Percentiles rank a stretch among this genome's conserved stretches.
phyloP scores from a whole-genome alignment of 2,797 vertebrate species.

The Siniperca scherzeri region DNA sequence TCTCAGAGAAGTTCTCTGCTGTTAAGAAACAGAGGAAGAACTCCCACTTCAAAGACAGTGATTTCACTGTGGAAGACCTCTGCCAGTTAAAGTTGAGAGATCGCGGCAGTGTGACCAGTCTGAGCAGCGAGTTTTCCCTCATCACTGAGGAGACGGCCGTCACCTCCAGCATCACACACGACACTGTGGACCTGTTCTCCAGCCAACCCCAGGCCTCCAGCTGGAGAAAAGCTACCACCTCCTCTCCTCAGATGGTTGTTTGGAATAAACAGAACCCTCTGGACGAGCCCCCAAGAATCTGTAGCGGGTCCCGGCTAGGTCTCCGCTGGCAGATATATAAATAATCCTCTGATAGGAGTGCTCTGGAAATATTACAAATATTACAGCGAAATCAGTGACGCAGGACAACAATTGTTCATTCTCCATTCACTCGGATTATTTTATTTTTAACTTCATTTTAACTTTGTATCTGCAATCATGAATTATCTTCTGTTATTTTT shows the following conservation, averaged over 20 bases:
- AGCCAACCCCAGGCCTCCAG: constrained; percentile 84
- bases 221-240: constrained; percentile 90
- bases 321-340: too few species aligned
- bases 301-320: too few species aligned
- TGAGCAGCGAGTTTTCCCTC: constrained; percentile 96
- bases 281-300: too few species aligned
- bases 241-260: constrained; percentile 90
- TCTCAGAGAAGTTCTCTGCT: constrained; percentile 97
- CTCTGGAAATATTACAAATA: too few species aligned
- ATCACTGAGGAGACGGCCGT: constrained; percentile 91
- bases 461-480: too few species aligned
- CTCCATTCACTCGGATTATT: too few species aligned
- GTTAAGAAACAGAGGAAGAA: constrained; percentile 94
- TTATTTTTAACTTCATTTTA: too few species aligned
- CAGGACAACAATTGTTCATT: too few species aligned
- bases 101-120: constrained; percentile 94
- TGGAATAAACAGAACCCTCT: constrained; percentile 88
- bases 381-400: too few species aligned
- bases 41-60: constrained; percentile 89
- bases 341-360: too few species aligned
- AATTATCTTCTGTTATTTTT: too few species aligned
- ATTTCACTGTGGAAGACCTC: constrained; percentile 95
- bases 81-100: constrained; percentile 92
- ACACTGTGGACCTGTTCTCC: constrained; percentile 89
- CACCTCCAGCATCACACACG: constrained; percentile 88